Evolutionary conservation across 2,888 invertebrate genomes (phyloP).

Genomic region (Thera obeliscata): DNA sequence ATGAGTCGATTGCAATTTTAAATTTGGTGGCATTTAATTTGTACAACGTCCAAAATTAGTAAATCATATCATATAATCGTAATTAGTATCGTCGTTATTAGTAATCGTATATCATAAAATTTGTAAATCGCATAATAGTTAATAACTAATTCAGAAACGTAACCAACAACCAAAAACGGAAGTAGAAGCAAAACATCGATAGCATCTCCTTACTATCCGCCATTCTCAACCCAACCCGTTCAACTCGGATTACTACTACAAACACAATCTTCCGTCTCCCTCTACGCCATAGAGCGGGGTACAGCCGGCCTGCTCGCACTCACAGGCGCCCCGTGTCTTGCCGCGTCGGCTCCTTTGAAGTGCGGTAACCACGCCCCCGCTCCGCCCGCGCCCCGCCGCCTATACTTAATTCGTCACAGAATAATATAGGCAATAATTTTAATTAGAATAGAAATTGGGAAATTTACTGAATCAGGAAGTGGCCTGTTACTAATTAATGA

Average conservation of each 20-base stretch:
- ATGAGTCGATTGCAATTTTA: no score
- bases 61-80: no score
- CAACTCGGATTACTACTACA: slow-evolving; percentile 77
- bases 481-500: slow-evolving; percentile 33
- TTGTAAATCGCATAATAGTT: no score
- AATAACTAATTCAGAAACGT: neutral
- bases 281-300: slow-evolving; percentile 37
- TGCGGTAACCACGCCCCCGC: slow-evolving; percentile 69
- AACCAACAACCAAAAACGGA: neutral
- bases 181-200: slow-evolving; percentile 42
- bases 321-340: slow-evolving; percentile 69
- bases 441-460: slow-evolving; percentile 72
- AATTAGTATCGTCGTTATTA: no score
- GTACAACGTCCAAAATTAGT: no score
- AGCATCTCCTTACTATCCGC: slow-evolving; percentile 61
- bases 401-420: slow-evolving; percentile 76
- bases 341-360: slow-evolving; percentile 77
- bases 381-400: slow-evolving; percentile 56
- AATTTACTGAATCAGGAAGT: slow-evolving; percentile 41
- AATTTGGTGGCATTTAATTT: no score
- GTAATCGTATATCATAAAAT: no score
- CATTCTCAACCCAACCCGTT: slow-evolving; percentile 65
- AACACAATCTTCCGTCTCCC: slow-evolving; percentile 59
- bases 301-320: slow-evolving; percentile 55
- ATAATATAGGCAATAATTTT: slow-evolving; percentile 81